A percentile compares a stretch with the other conserved stretches of the same genome.
These are phyloP conservation scores for Protosalanx chinensis DNA, from an alignment of 2,797 vertebrate species.

Conservation along the genomic window DNA sequence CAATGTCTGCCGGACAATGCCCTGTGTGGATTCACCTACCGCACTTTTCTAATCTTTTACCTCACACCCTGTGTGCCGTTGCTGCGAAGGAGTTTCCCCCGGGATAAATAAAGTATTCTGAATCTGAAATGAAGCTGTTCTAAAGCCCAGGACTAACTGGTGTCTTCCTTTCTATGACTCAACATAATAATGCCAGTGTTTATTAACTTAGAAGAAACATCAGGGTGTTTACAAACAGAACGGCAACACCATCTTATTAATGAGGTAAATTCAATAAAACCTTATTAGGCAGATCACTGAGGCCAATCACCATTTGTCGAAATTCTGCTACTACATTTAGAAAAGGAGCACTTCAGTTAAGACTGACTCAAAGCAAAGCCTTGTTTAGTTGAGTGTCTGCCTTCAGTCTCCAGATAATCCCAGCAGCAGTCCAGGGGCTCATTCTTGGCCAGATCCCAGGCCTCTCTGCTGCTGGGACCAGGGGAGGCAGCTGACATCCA, in stretches of 20 bases:
- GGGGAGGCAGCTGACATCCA: background rate
- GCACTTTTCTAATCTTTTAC: no score
- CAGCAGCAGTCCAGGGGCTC: no score
- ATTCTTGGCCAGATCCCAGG: background rate
- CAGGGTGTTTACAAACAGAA: background rate
- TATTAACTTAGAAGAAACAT: background rate
- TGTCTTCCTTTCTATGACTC: constrained; percentile 3
- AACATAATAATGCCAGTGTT: background rate
- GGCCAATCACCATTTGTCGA: background rate
- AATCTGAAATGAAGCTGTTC: background rate
- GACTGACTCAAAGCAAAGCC: background rate
- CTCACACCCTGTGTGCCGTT: no score
- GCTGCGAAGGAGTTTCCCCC: no score
- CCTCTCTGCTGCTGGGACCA: background rate
- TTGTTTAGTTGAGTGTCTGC: no score
- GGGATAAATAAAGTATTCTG: no score
- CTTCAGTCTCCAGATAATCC: no score
- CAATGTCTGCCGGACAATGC: no score
- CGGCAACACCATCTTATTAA: background rate
- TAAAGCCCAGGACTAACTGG: background rate
- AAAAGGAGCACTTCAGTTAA: background rate
- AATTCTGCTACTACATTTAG: no score
- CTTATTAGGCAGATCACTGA: background rate
- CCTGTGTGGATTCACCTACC: no score
- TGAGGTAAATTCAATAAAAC: background rate